A percentile compares a stretch with the other conserved stretches of the same genome.
These are phyloP conservation scores for Mormoops blainvillei DNA, from an alignment of 2,113 vertebrate species.

Conservation along the genomic window DNA sequence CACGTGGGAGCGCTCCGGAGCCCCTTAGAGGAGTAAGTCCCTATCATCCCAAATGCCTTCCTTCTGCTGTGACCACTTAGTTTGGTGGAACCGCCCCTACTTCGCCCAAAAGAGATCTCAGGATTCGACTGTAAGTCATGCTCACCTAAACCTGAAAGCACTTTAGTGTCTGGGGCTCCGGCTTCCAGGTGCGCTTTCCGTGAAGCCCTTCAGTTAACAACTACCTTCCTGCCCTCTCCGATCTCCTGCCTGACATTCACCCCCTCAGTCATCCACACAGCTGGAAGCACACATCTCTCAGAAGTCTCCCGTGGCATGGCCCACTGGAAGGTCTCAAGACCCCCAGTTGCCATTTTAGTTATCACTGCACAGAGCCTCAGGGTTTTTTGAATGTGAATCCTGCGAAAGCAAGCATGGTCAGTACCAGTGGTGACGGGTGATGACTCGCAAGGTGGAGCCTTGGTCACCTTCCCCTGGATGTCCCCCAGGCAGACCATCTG, in stretches of 20 bases:
- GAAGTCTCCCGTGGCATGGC: not conserved
- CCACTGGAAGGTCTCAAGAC: not conserved
- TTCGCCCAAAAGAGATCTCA: not conserved
- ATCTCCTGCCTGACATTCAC: not conserved
- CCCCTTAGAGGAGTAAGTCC: not conserved
- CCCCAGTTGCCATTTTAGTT: not conserved
- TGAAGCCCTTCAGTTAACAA: not conserved
- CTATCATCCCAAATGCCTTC: not conserved
- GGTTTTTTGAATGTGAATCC: not conserved
- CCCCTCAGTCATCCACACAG: not conserved
- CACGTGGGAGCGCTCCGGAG: accelerated
- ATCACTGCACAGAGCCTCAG: not conserved
- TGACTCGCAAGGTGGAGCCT: not conserved
- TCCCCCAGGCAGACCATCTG: not conserved
- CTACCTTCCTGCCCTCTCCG: no score
- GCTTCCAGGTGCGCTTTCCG: not conserved
- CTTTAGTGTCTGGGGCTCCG: not conserved
- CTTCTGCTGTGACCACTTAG: not conserved
- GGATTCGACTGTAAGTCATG: not conserved
- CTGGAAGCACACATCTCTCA: not conserved
- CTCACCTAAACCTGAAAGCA: not conserved
- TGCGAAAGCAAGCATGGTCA: not conserved
- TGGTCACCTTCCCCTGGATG: not conserved
- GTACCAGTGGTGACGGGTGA: not conserved
- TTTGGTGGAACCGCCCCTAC: not conserved